phyloP scores from a whole-genome alignment of 2,113 vertebrate species.

The Eurypyga helias region DNA sequence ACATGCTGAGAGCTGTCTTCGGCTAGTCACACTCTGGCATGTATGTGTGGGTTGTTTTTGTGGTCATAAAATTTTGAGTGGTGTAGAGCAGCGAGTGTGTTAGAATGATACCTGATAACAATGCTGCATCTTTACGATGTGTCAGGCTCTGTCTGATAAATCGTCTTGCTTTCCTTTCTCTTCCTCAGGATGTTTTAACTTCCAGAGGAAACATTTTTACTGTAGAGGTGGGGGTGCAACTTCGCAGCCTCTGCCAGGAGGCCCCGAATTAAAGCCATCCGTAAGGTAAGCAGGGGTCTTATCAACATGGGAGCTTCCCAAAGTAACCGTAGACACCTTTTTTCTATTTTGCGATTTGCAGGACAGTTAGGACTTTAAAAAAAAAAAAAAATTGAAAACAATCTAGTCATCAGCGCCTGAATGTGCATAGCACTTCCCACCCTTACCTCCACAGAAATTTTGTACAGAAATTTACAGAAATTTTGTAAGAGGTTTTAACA shows the following conservation, averaged over 20 bases:
- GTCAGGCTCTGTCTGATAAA: conserved; percentile 60
- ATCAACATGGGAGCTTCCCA: not conserved
- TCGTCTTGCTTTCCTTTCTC: conserved; percentile 49
- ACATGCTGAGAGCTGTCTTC: conserved; percentile 70
- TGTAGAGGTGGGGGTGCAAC: not conserved
- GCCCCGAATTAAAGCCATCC: not conserved
- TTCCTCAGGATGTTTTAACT: conserved; percentile 54
- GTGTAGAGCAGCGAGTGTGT: conserved; percentile 55
- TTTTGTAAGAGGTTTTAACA: not conserved
- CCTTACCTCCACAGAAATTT: not conserved
- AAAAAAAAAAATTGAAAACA: not conserved
- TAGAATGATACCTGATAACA: conserved; percentile 72
- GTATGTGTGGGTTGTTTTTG: conserved; percentile 62
- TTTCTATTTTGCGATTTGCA: not conserved
- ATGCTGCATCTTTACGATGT: conserved; percentile 61
- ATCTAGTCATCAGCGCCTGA: conserved; percentile 9
- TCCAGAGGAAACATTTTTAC: conserved; percentile 50
- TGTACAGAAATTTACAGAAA: not conserved
- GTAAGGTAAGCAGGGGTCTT: not conserved
- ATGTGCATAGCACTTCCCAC: not conserved
- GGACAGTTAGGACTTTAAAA: not conserved
- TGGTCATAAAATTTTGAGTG: conserved; percentile 67
- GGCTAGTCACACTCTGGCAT: conserved; percentile 57
- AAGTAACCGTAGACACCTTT: not conserved
- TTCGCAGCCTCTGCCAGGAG: not conserved